Conservation (phyloP, 1,140 invertebrate genomes). For the Bombyx mori region ASM3026992v2 NC_085111.1:1332501-1333000, state of each 20-base stretch:
- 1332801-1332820: slow-evolving; percentile 45
- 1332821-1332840: slow-evolving; percentile 46
- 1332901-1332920: too few relatives aligned
- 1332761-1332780: slow-evolving; percentile 43
- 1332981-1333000: too few relatives aligned
- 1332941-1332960: too few relatives aligned
- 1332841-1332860: slow-evolving; percentile 8
- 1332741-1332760: slow-evolving; percentile 45
- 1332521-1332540: neutral
- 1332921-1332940: too few relatives aligned
- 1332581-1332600: too few relatives aligned
- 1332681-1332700: neutral
- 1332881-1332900: neutral
- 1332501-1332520: neutral
- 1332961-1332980: too few relatives aligned
- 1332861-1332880: neutral
- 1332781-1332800: slow-evolving; percentile 29
- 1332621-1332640: neutral
- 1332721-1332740: slow-evolving; percentile 2
- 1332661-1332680: neutral
- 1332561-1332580: slow-evolving; percentile 48
- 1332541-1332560: neutral
- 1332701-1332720: neutral
- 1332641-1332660: neutral
- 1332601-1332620: too few relatives aligned